Evolutionary conservation across 2,797 vertebrate species (phyloP).

Genomic region (Anabas testudineus): DNA sequence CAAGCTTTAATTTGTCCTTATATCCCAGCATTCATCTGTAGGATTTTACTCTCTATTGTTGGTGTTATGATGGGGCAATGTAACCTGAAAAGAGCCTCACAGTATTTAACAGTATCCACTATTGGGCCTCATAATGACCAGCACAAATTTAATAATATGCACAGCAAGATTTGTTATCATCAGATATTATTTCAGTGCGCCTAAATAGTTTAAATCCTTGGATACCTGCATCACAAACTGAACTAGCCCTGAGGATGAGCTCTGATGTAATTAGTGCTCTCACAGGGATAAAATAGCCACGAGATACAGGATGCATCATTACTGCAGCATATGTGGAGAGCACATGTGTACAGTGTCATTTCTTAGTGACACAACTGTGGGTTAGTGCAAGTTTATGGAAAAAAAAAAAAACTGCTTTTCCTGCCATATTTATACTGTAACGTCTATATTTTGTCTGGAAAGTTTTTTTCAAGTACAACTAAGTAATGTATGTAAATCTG

Average conservation of each 20-base stretch:
- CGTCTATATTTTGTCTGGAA: not conserved
- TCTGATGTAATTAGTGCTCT: conserved; percentile 21
- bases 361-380: not conserved
- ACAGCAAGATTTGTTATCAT: not conserved
- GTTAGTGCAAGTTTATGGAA: not conserved
- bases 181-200: not conserved
- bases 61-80: not conserved
- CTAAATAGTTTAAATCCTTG: not conserved
- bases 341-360: not conserved
- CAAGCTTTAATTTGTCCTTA: not conserved
- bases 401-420: too few relatives aligned
- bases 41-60: not conserved
- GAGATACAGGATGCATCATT: conserved; percentile 6
- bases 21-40: not conserved
- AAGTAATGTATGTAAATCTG: not conserved
- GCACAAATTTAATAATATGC: not conserved
- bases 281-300: conserved; percentile 2
- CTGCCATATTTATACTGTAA: not conserved
- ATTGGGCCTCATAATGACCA: conserved; percentile 20
- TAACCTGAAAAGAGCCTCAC: conserved; percentile 14
- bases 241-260: conserved; percentile 5
- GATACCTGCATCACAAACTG: conserved; percentile 7
- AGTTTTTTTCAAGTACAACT: not conserved
- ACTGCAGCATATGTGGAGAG: conserved; percentile 25
- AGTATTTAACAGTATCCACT: conserved; percentile 7